Evolutionary conservation across 2,113 vertebrate species (phyloP), one percentile per base, ranked within the genome.

Genomic region (Pitta sordida): DNA sequence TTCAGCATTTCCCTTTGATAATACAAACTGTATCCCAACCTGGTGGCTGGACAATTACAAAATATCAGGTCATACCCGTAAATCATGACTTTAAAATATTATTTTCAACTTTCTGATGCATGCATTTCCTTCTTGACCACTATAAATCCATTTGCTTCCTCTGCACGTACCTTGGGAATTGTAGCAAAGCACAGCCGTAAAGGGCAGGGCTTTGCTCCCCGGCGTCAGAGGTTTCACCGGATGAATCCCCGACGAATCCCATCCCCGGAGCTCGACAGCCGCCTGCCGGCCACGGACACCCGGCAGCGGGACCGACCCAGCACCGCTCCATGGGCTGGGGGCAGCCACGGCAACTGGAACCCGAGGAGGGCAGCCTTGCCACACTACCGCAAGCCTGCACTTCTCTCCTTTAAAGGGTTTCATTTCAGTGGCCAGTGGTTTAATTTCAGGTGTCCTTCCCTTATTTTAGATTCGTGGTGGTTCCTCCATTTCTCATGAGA

Each of bases 241-340:
- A 10, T 1, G n/a, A n/a, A n/a, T n/a, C n/a, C 7, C n/a, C 32
- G 29, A 52, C 4, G 51, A 67, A 51, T 44, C 9, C 22, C 23
- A 58, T 44, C 43, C n/a, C 3, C 44, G 36, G 79, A 41, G 29
- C 93, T 67, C 67, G 94, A 51, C 67, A 58, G 87, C 96, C 96
- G 19, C 91, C 97, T 96, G 91, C 73, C 76, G 97, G 96, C 79
- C 78, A 60, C 8, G 8, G 4, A 26, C 26, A 29, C 39, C 52
- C 18, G 14, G 53, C 55, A 5, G 74, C 23, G 15, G 27, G 13
- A 43, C n/a, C 49, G n/a, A n/a, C n/a, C n/a, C n/a, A n/a, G n/a
- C n/a, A n/a, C n/a, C 9, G 6, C 70, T 30, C 69, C 74, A 3
- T 12, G 12, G 24, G 53, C 8, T 39, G n/a, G 62, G 43, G 7